A percentile compares a stretch with the other conserved stretches of the same genome.
Evolutionary conservation across 2,113 vertebrate genomes (phyloP).

Genomic region (Canis aureus): DNA sequence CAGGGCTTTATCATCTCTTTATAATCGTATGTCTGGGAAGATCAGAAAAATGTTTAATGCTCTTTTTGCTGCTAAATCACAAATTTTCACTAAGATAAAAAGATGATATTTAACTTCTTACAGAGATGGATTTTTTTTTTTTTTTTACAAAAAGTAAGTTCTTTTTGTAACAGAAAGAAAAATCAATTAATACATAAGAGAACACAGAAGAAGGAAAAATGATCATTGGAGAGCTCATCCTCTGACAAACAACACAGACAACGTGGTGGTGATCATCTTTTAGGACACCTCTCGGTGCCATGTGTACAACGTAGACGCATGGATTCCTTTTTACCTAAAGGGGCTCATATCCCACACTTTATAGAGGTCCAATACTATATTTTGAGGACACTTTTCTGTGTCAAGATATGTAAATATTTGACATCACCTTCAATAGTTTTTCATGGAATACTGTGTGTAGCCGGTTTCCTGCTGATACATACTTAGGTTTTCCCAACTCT

Average conservation of each 20-base stretch:
- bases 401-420: background rate
- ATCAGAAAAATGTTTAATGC: background rate
- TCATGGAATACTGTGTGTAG: background rate
- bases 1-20: background rate
- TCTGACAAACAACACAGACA: background rate
- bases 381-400: background rate
- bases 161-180: background rate
- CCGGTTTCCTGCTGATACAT: background rate
- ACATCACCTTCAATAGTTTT: background rate
- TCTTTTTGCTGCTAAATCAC: background rate
- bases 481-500: background rate
- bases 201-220: background rate
- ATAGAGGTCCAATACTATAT: background rate
- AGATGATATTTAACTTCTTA: constrained; percentile 5
- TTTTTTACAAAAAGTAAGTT: background rate
- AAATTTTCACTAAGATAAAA: background rate
- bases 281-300: accelerated
- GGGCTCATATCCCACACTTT: background rate
- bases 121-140: background rate
- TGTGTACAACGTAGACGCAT: accelerated
- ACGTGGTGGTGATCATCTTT: background rate
- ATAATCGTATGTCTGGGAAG: background rate
- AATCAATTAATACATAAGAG: background rate
- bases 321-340: background rate
- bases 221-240: background rate